Base-by-base conservation (phyloP, 2,113 vertebrate genomes). In the Verasper variegatus region DNA sequence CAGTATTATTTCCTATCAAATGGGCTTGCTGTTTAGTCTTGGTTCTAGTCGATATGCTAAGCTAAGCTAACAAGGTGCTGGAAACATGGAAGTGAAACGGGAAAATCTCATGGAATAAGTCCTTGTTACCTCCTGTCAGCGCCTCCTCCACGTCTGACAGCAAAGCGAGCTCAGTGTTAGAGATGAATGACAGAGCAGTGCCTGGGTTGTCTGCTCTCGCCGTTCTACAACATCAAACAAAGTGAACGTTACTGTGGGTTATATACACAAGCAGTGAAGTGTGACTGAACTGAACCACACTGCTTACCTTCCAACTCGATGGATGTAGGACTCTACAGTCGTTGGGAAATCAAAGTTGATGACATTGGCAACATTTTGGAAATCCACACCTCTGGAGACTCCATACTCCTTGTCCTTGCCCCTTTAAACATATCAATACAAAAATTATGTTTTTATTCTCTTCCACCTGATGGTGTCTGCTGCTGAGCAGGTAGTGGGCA, bases 291-390 rank as follows among this genome's bases (percentile, higher is more conserved):
- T 1, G 8, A 56, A 24, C 18, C 6, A 45, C 27, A 4, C 4
- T 2, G 12, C 21, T 47, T 20, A 97, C 97, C 97, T 95, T 77
- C 97, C 97, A 0, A 97, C 97, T 0, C 97, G 94, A 70, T 98
- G 97, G 35, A 98, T 95, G 81, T 99, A 99, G 13, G 96, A 95
- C 2, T 97, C 96, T 0, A 96, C 91, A 0, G 93, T 91, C 0
- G 71, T 35, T 0, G 97, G 97, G 9, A 98, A 95, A 7, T 98
- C 97, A 63, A 98, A 98, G 91, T 98, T 99, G 86, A 99, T 84
- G 80, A 98, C 96, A 0, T 95, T 95, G 3, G 94, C 90, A 0
- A 99, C 95, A 0, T 97, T 96, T 51, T 98, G 96, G 91, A 99
- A 99, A 74, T 99, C 97, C 8, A 99, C 95, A 0, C 97, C 97